Evolutionary conservation across 2,113 vertebrate genomes (phyloP).

Genomic region (Cyprinodon brontotheroides): DNA sequence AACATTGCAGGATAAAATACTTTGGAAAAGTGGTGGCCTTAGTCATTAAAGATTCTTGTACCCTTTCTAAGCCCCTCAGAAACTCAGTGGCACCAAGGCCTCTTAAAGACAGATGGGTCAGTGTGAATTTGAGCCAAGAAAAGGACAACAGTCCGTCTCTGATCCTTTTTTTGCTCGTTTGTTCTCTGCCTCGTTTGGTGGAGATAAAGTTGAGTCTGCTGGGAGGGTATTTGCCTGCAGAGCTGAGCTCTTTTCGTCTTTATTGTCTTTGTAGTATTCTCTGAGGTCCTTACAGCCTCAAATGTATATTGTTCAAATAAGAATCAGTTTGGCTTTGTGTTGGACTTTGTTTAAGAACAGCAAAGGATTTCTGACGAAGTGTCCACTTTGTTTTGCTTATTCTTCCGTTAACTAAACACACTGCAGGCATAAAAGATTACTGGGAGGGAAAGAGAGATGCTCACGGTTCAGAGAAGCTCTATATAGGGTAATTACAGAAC

Average conservation of each 20-base stretch:
- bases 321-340: constrained; percentile 5
- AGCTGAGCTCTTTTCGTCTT: constrained; percentile 2
- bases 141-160: constrained; percentile 22
- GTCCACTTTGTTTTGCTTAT: background rate
- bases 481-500: background rate
- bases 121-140: background rate
- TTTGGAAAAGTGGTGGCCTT: constrained; percentile 1
- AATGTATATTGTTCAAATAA: constrained; percentile 20
- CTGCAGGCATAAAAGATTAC: background rate
- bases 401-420: background rate
- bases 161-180: background rate
- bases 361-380: background rate
- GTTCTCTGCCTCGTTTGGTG: constrained; percentile 5
- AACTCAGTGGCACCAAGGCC: background rate
- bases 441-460: background rate
- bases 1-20: background rate
- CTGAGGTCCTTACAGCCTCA: constrained; percentile 12
- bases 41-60: constrained; percentile 6
- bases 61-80: background rate
- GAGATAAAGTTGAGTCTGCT: constrained; percentile 9
- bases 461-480: background rate
- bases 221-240: constrained; percentile 1
- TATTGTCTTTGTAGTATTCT: constrained; percentile 11
- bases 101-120: constrained; percentile 12
- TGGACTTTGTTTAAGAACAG: background rate